These are phyloP conservation scores for Caradrina kadenii DNA, from an alignment of 2,888 invertebrate species.

Conservation along the genomic window DNA sequence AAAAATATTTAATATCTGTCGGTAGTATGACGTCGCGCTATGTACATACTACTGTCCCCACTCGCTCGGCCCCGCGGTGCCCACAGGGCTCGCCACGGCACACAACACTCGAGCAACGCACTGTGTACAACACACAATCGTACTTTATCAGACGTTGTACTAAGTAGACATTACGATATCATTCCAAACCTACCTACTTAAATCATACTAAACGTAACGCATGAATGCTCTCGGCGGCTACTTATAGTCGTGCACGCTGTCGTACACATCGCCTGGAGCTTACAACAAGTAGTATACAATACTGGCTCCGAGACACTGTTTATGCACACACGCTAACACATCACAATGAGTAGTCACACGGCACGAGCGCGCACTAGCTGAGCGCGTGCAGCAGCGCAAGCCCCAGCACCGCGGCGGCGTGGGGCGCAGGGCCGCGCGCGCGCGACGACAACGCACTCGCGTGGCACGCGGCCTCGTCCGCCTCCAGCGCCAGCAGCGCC, in stretches of 20 bases:
- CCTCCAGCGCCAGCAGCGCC: constrained; percentile 92
- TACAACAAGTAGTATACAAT: neutral
- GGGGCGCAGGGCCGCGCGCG: constrained; percentile 16
- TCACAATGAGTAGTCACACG: constrained; percentile 3
- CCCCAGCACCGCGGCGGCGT: constrained; percentile 54
- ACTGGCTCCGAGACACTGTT: too few species aligned
- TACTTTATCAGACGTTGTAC: constrained; percentile 10
- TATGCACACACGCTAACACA: neutral
- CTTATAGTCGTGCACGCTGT: neutral
- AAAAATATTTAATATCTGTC: constrained; percentile 58
- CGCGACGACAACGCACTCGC: constrained; percentile 92
- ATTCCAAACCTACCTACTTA: constrained; percentile 11
- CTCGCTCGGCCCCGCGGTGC: neutral
- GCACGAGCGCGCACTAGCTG: constrained; percentile 44
- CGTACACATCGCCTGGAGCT: neutral
- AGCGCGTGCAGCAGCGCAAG: constrained; percentile 58
- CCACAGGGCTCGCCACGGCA: neutral
- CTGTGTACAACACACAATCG: constrained; percentile 10
- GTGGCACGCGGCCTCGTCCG: constrained; percentile 94
- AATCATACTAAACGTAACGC: neutral
- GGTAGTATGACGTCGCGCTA: constrained; percentile 6
- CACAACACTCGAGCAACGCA: neutral
- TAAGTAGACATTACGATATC: neutral
- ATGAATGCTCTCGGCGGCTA: neutral
- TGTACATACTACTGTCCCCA: constrained; percentile 11